Evolutionary conservation across 1,140 invertebrate species (phyloP), one percentile per base, ranked within the genome.

Genomic region (Daktulosphaira vitifoliae): DNA sequence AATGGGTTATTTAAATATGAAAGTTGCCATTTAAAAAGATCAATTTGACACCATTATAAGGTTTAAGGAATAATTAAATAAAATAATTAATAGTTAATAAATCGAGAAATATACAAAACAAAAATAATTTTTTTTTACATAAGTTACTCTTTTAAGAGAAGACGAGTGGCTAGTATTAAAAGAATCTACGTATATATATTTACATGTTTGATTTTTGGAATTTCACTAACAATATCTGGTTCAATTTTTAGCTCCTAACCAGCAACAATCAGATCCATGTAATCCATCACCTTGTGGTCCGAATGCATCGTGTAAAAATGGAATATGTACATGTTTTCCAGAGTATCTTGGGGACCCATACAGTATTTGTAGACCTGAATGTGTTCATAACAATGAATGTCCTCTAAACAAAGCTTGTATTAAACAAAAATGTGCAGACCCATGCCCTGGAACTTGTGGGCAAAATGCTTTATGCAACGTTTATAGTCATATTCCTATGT

Each of bases 221-320:
- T 6, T 33, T 5, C 11, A 33, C 11, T 33, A 4, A 6, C 5
- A 48, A 7, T 48, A 22, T n/a, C 4, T 6, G 5, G 20, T 4
- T 53, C 23, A 29, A 20, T 38, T 56, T 66, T 50, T 49, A 66
- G 66, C 66, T 7, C 44, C 52, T 9, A 50, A 39, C 65, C 68
- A 53, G 33, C 52, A 67, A 65, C 64, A 56, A 8, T 59, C 37
- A 48, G 80, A 88, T 74, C 85, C 86, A 38, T 89, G 87, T 73
- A 74, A 83, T 11, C 86, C 86, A 67, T 87, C 84, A 26, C 82
- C 83, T 1, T 85, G 84, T 73, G 84, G 82, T 18, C 70, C 78
- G 6, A 84, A 84, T 70, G 78, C 81, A n/a, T 74, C 78, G 68
- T 84, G 82, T 69, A 74, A 77, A 66, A 75, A 78, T 67, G 73